Evolutionary conservation across 2,113 vertebrate species (phyloP).

Genomic region (Tinamus guttatus): DNA sequence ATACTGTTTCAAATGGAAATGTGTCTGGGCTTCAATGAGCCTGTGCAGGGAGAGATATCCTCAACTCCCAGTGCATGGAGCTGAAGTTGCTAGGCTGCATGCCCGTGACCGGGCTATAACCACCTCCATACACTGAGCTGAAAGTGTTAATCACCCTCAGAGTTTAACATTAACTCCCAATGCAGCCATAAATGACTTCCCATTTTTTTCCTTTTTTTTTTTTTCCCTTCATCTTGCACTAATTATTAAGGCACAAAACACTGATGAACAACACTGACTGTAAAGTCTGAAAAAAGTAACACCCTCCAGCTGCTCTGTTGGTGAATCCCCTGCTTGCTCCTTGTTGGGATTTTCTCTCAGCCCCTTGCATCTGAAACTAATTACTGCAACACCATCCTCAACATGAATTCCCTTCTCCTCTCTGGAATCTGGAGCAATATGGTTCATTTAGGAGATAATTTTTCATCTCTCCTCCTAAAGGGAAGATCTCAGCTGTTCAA

Average conservation of each 20-base stretch:
- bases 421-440: slow-evolving; percentile 54
- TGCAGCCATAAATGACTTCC: neutral
- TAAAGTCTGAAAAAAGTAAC: slow-evolving; percentile 9
- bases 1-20: neutral
- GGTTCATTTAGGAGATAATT: slow-evolving; percentile 47
- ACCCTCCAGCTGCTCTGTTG: slow-evolving; percentile 59
- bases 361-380: slow-evolving; percentile 33
- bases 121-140: neutral
- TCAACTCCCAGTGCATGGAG: neutral
- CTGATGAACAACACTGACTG: slow-evolving; percentile 50
- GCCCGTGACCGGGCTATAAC: neutral
- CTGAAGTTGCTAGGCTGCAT: neutral
- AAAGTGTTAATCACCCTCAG: slow-evolving; percentile 30
- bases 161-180: neutral
- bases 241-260: slow-evolving; percentile 54
- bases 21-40: neutral
- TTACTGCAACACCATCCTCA: slow-evolving; percentile 20
- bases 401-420: slow-evolving; percentile 60
- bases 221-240: neutral
- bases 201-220: neutral
- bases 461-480: slow-evolving; percentile 49
- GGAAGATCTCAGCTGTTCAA: slow-evolving; percentile 20
- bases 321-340: slow-evolving; percentile 51
- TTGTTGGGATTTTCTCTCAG: slow-evolving; percentile 60
- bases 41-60: neutral